Evolutionary conservation across 1,140 invertebrate species (phyloP).

Genomic region (Trinorchestia longiramus): DNA sequence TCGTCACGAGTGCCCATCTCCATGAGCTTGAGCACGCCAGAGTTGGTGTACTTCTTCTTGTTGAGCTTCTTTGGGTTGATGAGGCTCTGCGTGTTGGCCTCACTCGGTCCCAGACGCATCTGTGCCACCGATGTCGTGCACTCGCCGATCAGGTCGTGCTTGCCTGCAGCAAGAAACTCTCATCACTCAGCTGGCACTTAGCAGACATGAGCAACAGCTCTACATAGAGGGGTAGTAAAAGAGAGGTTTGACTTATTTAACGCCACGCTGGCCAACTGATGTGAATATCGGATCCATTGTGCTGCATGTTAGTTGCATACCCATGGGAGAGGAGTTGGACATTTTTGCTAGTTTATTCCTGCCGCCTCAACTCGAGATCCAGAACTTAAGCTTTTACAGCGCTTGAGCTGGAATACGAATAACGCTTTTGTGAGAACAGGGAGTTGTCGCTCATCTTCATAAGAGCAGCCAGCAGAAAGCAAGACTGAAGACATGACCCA

Average conservation of each 20-base stretch:
- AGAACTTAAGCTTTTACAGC: too few species aligned
- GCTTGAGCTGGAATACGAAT: too few species aligned
- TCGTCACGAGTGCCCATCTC: slow-evolving; percentile 63
- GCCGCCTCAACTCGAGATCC: too few species aligned
- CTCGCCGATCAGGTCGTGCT: slow-evolving; percentile 72
- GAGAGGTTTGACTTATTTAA: too few species aligned
- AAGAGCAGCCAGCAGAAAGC: background rate
- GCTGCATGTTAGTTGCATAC: too few species aligned
- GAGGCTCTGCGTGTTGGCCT: slow-evolving; percentile 68
- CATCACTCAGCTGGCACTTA: background rate
- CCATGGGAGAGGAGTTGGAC: too few species aligned
- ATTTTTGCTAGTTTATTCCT: too few species aligned
- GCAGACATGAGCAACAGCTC: background rate
- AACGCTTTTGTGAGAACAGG: too few species aligned
- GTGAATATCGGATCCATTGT: too few species aligned
- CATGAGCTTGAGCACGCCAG: slow-evolving; percentile 70
- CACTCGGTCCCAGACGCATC: slow-evolving; percentile 67
- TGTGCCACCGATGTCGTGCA: slow-evolving; percentile 70
- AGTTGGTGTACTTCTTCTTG: slow-evolving; percentile 73
- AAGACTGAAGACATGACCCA: background rate
- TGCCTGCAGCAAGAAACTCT: background rate
- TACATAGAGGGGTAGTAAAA: background rate
- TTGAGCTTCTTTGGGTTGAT: slow-evolving; percentile 72
- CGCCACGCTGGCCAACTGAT: too few species aligned
- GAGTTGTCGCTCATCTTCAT: too few species aligned